These are phyloP conservation scores for Prunella fulvescens DNA, from an alignment of 2,113 vertebrate species.

Conservation along the genomic window DNA sequence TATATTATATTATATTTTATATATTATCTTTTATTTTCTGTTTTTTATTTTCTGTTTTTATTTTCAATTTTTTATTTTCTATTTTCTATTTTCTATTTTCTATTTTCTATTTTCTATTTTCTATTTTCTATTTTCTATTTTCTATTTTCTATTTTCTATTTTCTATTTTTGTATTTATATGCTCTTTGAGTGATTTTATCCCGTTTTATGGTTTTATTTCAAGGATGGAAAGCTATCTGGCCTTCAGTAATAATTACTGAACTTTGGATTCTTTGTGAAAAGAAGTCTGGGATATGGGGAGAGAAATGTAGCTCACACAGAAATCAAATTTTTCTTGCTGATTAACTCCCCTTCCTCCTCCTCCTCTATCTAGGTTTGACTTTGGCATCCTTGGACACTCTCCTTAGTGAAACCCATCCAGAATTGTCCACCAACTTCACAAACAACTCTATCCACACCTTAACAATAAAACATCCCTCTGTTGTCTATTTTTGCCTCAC, in stretches of 20 bases:
- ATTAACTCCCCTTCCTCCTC: not conserved
- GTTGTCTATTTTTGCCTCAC: accelerated
- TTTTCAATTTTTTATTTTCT: too few species aligned
- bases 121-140: too few species aligned
- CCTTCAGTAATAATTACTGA: not conserved
- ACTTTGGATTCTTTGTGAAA: not conserved
- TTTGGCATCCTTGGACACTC: not conserved
- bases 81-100: too few species aligned
- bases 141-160: too few species aligned
- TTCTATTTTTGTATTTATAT: too few species aligned
- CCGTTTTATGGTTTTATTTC: accelerated
- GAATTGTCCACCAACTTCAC: accelerated
- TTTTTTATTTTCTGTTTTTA: too few species aligned
- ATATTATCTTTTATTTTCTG: too few species aligned
- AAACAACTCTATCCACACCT: not conserved
- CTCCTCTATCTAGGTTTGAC: not conserved
- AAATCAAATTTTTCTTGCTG: not conserved
- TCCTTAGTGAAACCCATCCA: not conserved
- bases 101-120: too few species aligned
- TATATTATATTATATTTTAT: not conserved
- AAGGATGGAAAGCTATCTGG: not conserved
- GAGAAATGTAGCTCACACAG: not conserved
- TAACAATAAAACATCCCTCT: not conserved
- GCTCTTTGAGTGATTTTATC: not conserved
- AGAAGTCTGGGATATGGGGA: not conserved